phyloP scores from a whole-genome alignment of 2,113 vertebrate genomes.

The Loxodonta africana region DNA sequence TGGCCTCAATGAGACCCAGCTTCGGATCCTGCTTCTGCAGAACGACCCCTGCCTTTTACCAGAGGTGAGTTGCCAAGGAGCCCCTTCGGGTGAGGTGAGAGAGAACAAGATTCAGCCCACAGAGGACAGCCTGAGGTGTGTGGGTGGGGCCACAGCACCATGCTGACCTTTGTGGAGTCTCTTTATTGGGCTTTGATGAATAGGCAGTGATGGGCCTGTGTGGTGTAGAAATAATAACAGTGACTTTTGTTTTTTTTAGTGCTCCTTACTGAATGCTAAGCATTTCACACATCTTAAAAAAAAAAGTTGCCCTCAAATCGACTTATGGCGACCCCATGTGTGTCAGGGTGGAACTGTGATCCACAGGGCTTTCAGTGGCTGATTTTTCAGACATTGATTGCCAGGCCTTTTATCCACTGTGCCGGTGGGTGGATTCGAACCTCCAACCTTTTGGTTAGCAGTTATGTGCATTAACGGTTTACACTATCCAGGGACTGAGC shows the following conservation, averaged over 20 bases:
- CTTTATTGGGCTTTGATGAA: background rate
- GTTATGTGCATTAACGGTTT: too few species aligned
- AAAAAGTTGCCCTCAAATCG: too few species aligned
- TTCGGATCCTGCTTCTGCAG: conserved; percentile 89
- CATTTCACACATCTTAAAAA: background rate
- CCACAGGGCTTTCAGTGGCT: too few species aligned
- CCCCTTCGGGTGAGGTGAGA: background rate
- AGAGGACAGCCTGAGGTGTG: background rate
- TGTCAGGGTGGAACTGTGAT: too few species aligned
- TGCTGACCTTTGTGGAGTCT: background rate
- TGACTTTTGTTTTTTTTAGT: background rate
- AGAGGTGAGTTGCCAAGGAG: conserved; percentile 86
- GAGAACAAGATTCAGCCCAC: background rate
- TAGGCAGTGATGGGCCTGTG: background rate
- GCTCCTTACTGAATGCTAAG: background rate
- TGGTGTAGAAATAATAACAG: background rate
- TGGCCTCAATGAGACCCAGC: conserved; percentile 87
- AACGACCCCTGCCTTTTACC: conserved; percentile 89
- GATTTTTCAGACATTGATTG: too few species aligned
- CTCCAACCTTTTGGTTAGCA: too few species aligned
- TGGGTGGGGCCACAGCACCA: background rate
- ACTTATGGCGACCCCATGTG: too few species aligned
- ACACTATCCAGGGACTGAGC: too few species aligned
- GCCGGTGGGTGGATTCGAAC: too few species aligned
- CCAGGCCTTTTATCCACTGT: too few species aligned